Evolutionary conservation across 2,113 vertebrate species (phyloP), one percentile per base, ranked within the genome.

Genomic region (Loxodonta africana): DNA sequence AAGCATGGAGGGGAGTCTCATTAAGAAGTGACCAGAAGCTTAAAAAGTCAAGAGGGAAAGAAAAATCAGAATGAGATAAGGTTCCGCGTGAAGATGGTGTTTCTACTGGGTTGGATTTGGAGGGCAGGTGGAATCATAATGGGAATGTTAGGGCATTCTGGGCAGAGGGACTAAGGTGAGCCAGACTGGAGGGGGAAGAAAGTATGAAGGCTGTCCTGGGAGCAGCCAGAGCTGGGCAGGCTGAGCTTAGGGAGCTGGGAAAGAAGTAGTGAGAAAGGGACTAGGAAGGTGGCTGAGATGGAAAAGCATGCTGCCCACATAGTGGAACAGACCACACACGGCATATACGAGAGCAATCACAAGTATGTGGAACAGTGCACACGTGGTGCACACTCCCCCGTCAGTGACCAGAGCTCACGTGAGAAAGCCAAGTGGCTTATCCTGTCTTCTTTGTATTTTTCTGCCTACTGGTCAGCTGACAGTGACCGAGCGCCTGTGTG

Each of bases 381-480:
- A 83, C 0, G 0, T 0, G 33, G 17, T 0, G 5, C 0, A 9
- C 2, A 9, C 1, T 6, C 23, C 33, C 18, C 3, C 44, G 6
- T 0, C 5, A 3, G 85, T 8, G 67, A 7, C 33, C 83, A 71
- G 37, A 25, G 78, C 30, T 60, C 83, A 15, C 0, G 0, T 0
- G 73, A 78, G 6, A 15, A 15, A 26, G 11, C 51, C 37, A 15
- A 8, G 37, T 20, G 23, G 37, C 28, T 37, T 60, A n/a, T 63
- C 94, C 80, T 60, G 14, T 67, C 82, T 53, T 65, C 83, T 83
- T 26, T 26, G 10, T 33, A 26, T 18, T 41, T 41, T 20, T 83
- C 83, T 91, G 10, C 51, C 83, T 76, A 48, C 69, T 37, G 26
- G 30, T 90, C 88, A 93, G 20, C 69, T 92, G 44, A 25, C 78